phyloP scores from a whole-genome alignment of 2,888 invertebrate species.

The Halictus quadricinctus region DNA sequence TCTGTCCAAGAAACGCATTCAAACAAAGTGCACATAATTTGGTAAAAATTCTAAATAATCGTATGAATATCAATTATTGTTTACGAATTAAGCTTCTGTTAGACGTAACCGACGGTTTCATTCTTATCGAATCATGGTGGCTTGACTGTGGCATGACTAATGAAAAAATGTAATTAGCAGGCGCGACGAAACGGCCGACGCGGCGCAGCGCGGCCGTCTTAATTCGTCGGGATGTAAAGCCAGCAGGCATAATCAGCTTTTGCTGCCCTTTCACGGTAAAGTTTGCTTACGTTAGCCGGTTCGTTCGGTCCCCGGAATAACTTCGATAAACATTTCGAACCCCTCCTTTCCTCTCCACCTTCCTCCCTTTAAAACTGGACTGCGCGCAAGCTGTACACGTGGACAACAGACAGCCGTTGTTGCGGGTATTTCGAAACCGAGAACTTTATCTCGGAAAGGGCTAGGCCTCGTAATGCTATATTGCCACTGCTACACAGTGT shows the following conservation, averaged over 20 bases:
- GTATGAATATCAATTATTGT: no score
- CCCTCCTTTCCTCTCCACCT: slow-evolving; percentile 16
- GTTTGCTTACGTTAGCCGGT: slow-evolving; percentile 73
- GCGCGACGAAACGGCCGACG: slow-evolving; percentile 26
- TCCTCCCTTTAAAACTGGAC: slow-evolving; percentile 36
- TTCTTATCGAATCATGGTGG: background rate
- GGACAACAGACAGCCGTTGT: slow-evolving; percentile 43
- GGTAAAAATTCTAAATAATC: no score
- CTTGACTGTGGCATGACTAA: no score
- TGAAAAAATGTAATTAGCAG: slow-evolving; percentile 55
- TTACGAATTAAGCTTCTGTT: background rate
- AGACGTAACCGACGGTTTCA: background rate
- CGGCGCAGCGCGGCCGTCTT: slow-evolving; percentile 32
- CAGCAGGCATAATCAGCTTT: slow-evolving; percentile 63
- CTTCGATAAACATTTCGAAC: slow-evolving; percentile 77
- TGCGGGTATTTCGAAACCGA: slow-evolving; percentile 37
- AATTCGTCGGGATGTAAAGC: slow-evolving; percentile 62
- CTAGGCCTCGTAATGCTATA: background rate
- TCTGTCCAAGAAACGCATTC: no score
- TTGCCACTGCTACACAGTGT: background rate
- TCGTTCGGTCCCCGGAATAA: slow-evolving; percentile 76
- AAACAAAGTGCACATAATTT: no score
- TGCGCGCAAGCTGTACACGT: slow-evolving; percentile 49
- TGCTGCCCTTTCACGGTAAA: slow-evolving; percentile 62
- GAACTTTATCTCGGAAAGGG: background rate